Base-by-base conservation (phyloP, 2,797 vertebrate genomes). In the Acanthiza pusilla region DNA sequence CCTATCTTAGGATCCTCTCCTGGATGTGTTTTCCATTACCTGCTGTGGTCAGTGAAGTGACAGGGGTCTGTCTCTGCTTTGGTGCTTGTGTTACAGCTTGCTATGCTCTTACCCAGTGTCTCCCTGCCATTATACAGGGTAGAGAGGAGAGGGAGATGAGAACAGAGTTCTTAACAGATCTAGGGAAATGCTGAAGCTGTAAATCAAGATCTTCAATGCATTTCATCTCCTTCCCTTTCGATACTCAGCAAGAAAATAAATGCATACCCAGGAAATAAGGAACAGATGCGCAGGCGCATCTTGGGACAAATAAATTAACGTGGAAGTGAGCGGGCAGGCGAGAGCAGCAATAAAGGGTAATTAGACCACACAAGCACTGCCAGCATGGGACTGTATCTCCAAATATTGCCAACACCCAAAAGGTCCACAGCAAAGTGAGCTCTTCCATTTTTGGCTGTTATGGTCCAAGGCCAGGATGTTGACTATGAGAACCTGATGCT, bases 171-270 rank as follows among this genome's bases (percentile, higher is more conserved):
- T 67, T 47, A 77, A 77, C 29, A 93, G 75, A 95, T 80, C 77
- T 80, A 75, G 32, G 21, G 51, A 92, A 92, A 92, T 36, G 32
- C 61, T 96, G 82, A 79, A 84, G 73, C 79, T 83, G 42, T 95
- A 96, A 96, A 96, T 96, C 91, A 95, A 91, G 60, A 88, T 89
- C 85, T 92, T 96, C 89, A 92, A 84, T 91, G 63, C 43, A 88
- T 95, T 94, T 97, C 76, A 93, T 91, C 93, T 95, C 85, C 79
- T 84, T 85, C 60, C 51, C 58, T 89, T 91, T 78, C 55, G 75
- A 50, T 45, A 81, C 75, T 89, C 91, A 94, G 47, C 84, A 80
- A 93, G 87, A 95, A 94, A 88, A 92, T 81, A 93, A 95, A 93
- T 60, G 70, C 93, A 88, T 81, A 43, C 62, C 73, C 82, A 94